Evolutionary conservation across 2,888 invertebrate species (phyloP).

Genomic region (Laothoe populi): DNA sequence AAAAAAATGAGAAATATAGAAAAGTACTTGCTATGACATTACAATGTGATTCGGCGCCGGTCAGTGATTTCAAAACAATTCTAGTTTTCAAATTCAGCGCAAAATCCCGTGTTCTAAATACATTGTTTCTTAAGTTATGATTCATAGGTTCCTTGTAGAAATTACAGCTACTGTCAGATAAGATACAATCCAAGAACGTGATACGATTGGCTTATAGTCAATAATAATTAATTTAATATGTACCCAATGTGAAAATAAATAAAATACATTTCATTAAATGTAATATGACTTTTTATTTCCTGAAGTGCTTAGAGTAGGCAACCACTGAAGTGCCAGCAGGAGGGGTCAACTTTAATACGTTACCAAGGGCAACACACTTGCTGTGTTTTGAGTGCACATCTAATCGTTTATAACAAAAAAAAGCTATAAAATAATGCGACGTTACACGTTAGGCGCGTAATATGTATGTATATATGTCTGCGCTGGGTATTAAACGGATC

Average conservation of each 20-base stretch:
- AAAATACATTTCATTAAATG: slow-evolving; percentile 73
- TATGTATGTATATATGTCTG: no score
- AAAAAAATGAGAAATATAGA: not conserved
- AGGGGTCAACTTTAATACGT: no score
- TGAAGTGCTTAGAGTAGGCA: slow-evolving; percentile 11
- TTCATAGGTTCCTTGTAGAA: slow-evolving; percentile 27
- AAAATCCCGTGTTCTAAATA: slow-evolving; percentile 31
- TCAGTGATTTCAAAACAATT: slow-evolving; percentile 31
- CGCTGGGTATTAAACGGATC: no score
- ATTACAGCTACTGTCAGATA: slow-evolving; percentile 40
- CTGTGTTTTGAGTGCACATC: no score
- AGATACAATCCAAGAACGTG: slow-evolving; percentile 44
- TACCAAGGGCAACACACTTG: no score
- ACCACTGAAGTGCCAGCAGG: no score
- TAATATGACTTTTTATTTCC: slow-evolving; percentile 41
- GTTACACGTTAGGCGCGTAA: no score
- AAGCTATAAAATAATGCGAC: no score
- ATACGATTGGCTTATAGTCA: slow-evolving; percentile 52
- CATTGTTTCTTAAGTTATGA: slow-evolving; percentile 32
- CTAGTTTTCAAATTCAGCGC: slow-evolving; percentile 50
- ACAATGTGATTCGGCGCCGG: slow-evolving; percentile 39
- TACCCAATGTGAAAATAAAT: slow-evolving; percentile 64
- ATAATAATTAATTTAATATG: slow-evolving; percentile 55
- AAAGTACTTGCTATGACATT: slow-evolving; percentile 50
- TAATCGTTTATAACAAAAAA: no score